Conservation (phyloP, 2,888 invertebrate species). For the Conus canariensis region DNA sequence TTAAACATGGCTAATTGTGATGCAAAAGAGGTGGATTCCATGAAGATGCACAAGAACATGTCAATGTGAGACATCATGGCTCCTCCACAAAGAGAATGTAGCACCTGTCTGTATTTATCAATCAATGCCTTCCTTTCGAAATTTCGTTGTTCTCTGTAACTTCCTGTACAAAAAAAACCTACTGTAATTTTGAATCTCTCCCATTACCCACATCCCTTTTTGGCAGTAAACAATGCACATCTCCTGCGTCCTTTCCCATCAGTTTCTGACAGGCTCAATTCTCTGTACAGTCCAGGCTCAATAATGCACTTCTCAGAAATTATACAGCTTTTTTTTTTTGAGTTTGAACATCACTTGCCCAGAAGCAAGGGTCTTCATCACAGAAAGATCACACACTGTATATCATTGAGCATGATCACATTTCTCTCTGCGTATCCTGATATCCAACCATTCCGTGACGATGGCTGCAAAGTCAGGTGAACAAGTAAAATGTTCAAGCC, state of each 20-base stretch:
- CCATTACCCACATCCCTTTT: not conserved
- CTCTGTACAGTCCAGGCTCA: not conserved
- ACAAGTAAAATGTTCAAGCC: too few relatives aligned
- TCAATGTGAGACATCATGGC: not conserved
- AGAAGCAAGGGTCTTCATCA: not conserved
- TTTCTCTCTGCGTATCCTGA: not conserved
- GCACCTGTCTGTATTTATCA: not conserved
- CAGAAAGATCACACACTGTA: not conserved
- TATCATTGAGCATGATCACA: too few relatives aligned
- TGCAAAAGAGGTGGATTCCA: conserved; percentile 39
- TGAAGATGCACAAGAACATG: not conserved
- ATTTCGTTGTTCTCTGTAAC: not conserved
- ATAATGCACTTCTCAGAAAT: not conserved
- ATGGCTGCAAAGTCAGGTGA: not conserved
- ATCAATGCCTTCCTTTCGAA: not conserved
- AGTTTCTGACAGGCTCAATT: not conserved
- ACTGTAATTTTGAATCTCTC: not conserved
- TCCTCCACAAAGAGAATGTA: not conserved
- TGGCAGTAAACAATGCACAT: not conserved
- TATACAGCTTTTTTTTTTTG: not conserved
- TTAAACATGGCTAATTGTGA: not conserved
- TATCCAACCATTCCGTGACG: not conserved
- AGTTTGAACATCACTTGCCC: too few relatives aligned
- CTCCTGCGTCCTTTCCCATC: not conserved
- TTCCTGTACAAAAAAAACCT: not conserved